phyloP scores from a whole-genome alignment of 2,888 invertebrate genomes.

The Tubulanus polymorphus region DNA sequence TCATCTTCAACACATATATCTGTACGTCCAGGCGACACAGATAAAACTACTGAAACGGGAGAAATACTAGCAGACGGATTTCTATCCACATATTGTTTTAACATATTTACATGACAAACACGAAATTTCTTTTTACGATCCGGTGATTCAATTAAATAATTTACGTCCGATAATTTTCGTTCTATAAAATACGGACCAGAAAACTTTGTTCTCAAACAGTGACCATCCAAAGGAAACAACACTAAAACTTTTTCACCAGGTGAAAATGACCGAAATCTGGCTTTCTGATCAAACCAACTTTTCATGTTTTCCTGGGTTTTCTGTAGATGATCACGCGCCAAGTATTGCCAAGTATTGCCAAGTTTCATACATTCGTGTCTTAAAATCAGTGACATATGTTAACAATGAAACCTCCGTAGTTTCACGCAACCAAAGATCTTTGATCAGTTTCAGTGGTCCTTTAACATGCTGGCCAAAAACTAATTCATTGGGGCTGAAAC shows the following conservation, averaged over 20 bases:
- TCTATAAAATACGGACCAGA: slow-evolving; percentile 5
- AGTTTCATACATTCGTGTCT: no score
- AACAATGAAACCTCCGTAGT: no score
- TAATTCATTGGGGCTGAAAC: not conserved
- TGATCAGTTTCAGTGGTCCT: not conserved
- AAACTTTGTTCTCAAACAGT: slow-evolving; percentile 2
- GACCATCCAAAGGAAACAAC: slow-evolving; percentile 2
- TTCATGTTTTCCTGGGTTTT: slow-evolving; percentile 6
- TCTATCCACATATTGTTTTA: slow-evolving; percentile 1
- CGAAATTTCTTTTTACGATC: not conserved
- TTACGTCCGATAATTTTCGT: slow-evolving; percentile 3
- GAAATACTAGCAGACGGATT: not conserved
- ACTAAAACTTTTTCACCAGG: slow-evolving; percentile 8
- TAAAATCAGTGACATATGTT: no score
- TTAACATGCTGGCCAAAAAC: not conserved
- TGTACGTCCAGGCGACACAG: no score
- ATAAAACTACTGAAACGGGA: no score
- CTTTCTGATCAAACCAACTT: not conserved
- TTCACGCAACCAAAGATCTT: not conserved
- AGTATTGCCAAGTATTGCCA: no score
- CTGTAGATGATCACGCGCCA: slow-evolving; percentile 1
- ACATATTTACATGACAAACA: slow-evolving; percentile 8
- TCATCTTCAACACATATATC: no score
- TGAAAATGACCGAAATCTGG: not conserved
- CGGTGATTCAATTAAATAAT: slow-evolving; percentile 4